These are phyloP conservation scores for Poecilobothrus nobilitatus DNA, from an alignment of 2,888 invertebrate species.

Conservation along the genomic window DNA sequence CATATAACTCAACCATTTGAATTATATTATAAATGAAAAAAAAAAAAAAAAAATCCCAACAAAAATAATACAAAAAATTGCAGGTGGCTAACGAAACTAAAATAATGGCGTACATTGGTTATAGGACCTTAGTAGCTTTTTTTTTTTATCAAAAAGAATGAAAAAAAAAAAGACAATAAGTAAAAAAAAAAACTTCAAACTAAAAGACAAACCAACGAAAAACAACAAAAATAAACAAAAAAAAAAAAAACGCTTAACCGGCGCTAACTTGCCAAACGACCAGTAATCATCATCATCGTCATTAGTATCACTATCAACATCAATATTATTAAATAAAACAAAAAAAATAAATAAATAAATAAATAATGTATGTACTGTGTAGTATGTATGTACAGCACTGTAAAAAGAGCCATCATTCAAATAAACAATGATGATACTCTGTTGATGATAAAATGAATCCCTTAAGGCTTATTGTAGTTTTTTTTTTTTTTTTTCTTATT, in stretches of 20 bases:
- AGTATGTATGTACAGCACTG: too few species aligned
- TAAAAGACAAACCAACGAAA: neutral
- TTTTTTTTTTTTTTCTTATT: neutral
- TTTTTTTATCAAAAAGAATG: neutral
- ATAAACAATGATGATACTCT: neutral
- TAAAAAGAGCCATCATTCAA: slow-evolving; percentile 5
- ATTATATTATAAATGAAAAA: neutral
- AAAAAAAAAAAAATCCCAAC: neutral
- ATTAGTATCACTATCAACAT: neutral
- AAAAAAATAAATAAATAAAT: too few species aligned
- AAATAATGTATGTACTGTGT: too few species aligned
- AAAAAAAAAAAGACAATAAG: too few species aligned
- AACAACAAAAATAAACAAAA: neutral
- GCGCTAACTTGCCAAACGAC: slow-evolving; percentile 1
- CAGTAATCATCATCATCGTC: neutral
- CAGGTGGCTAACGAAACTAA: slow-evolving; percentile 1
- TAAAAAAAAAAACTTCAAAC: too few species aligned
- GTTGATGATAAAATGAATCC: slow-evolving; percentile 3
- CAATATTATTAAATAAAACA: neutral
- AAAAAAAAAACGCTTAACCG: slow-evolving; percentile 1
- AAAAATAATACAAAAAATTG: neutral
- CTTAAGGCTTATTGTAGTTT: neutral
- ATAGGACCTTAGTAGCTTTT: too few species aligned
- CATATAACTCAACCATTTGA: neutral
- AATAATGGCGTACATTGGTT: neutral